phyloP scores from a whole-genome alignment of 2,888 invertebrate species.

The Pterostichus niger region DNA sequence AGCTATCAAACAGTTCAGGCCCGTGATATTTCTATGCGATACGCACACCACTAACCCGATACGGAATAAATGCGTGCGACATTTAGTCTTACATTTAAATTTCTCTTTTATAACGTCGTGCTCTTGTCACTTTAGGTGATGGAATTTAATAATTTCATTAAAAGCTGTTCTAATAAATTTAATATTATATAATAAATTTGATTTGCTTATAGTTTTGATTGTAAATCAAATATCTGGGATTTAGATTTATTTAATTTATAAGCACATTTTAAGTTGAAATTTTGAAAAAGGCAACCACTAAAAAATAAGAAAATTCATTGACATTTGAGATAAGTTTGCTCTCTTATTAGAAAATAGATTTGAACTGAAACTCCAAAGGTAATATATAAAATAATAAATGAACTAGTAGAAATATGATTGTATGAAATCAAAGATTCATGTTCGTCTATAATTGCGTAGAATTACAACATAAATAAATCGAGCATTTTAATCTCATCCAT shows the following conservation, averaged over 20 bases:
- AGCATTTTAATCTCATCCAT: slow-evolving; percentile 3
- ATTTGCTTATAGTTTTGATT: not conserved
- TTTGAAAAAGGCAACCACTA: no score
- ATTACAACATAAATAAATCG: slow-evolving; percentile 29
- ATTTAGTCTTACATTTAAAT: slow-evolving; percentile 39
- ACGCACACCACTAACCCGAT: not conserved
- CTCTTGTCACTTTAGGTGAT: slow-evolving; percentile 19
- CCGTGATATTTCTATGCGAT: slow-evolving; percentile 20
- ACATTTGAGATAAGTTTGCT: no score
- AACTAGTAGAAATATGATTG: not conserved
- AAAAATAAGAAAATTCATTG: no score
- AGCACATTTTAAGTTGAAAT: no score
- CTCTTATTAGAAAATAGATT: no score
- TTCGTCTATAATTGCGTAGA: slow-evolving; percentile 30
- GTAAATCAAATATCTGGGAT: not conserved
- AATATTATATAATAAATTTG: not conserved
- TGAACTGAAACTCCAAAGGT: not conserved
- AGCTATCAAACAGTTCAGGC: slow-evolving; percentile 7
- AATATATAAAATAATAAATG: slow-evolving; percentile 27
- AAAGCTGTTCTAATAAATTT: not conserved
- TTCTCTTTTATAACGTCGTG: slow-evolving; percentile 34
- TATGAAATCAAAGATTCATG: not conserved
- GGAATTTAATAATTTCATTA: slow-evolving; percentile 22
- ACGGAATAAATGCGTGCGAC: slow-evolving; percentile 33
- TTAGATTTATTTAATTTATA: no score